Evolutionary conservation across 2,797 vertebrate genomes (phyloP).

Genomic region (Epinephelus malabaricus): DNA sequence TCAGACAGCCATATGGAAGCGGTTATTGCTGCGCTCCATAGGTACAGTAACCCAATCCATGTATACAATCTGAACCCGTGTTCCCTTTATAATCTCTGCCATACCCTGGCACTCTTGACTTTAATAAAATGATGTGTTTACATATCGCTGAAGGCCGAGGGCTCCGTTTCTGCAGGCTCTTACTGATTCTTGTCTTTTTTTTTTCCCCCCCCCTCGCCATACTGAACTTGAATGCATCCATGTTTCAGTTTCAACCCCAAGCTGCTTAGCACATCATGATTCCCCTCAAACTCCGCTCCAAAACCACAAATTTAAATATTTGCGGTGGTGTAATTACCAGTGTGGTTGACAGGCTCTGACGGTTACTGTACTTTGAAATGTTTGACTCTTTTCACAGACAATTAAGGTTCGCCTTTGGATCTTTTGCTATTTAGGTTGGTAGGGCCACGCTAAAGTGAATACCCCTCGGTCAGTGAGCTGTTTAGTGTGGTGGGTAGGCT

Average conservation of each 20-base stretch:
- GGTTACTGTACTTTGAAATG: constrained; percentile 76
- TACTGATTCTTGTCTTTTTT: constrained; percentile 32
- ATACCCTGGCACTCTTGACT: constrained; percentile 64
- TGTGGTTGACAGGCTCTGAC: constrained; percentile 75
- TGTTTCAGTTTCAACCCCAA: constrained; percentile 52
- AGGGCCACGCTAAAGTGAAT: constrained; percentile 58
- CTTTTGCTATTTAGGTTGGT: constrained; percentile 68
- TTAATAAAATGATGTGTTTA: constrained; percentile 79
- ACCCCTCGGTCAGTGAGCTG: constrained; percentile 62
- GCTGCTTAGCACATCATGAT: constrained; percentile 72
- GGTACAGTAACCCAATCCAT: constrained; percentile 82
- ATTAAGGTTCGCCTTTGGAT: constrained; percentile 76
- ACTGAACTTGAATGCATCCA: constrained; percentile 50
- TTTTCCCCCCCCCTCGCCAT: constrained; percentile 7
- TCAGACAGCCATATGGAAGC: constrained; percentile 78
- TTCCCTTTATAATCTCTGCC: constrained; percentile 73
- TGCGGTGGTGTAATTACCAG: constrained; percentile 78
- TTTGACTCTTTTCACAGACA: constrained; percentile 81
- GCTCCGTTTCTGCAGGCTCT: constrained; percentile 56
- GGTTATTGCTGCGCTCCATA: constrained; percentile 74
- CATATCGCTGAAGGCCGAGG: constrained; percentile 68
- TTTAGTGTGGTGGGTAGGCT: constrained; percentile 51
- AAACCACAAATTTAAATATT: constrained; percentile 84
- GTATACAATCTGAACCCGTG: constrained; percentile 72
- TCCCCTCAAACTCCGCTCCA: constrained; percentile 62